Evolutionary conservation across 1,140 invertebrate species (phyloP), one percentile per base, ranked within the genome.

Genomic region (Metaphire vulgaris): DNA sequence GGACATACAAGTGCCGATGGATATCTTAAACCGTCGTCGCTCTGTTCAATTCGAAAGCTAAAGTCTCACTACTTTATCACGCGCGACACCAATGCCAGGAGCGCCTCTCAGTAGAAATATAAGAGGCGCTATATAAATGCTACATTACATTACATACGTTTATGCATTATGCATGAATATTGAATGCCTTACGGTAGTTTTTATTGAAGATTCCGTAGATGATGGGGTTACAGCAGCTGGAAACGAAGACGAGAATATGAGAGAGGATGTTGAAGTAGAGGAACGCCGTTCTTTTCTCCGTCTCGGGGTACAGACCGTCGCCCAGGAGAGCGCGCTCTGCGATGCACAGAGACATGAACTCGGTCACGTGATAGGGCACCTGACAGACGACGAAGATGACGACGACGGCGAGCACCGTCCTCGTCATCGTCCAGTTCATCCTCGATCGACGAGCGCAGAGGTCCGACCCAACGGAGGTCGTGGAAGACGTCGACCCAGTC

Each of bases 171-270:
- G n/a, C n/a, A n/a, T n/a, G n/a, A n/a, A n/a, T n/a, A n/a, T n/a
- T n/a, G n/a, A n/a, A n/a, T n/a, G n/a, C n/a, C 73, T 74, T 69
- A 74, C 73, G 33, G 56, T 74, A 74, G 31, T 74, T 74, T 16
- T 74, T 33, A 29, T 74, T 74, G 21, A 72, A 33, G 30, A 72
- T 21, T 2, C 70, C 70, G 33, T 72, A 72, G n/a, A 72, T 31
- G 29, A 72, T 33, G 12, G 70, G 33, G 33, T 72, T 72, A 26
- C 16, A 31, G 70, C 70, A 33, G 70, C 30, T n/a, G 33, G 34
- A 26, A 12, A 74, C 26, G 34, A 69, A 74, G 28, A 74, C 73
- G 34, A 74, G 73, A 14, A 74, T 74, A 41, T 74, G 33, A 2
- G 73, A 21, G 12, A 69, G 15, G 73, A 33, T 33, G 21, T 56